Conservation (phyloP, 2,888 invertebrate species). For the Acanthosepion lycidas region DNA sequence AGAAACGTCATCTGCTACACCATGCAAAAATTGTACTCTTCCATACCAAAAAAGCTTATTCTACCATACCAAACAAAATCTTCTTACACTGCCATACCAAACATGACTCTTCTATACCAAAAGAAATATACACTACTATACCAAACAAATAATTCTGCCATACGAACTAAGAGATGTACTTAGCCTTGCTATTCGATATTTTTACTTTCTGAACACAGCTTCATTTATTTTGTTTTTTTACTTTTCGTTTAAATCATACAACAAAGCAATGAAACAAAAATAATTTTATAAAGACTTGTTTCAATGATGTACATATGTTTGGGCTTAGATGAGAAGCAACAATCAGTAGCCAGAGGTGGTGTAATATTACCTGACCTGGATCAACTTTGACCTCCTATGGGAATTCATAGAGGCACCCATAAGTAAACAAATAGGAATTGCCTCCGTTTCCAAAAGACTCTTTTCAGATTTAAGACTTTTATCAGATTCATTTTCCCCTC, state of each 20-base stretch:
- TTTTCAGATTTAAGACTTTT: constrained; percentile 15
- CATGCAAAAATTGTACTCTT: no score
- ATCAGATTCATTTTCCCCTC: constrained; percentile 16
- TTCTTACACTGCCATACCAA: no score
- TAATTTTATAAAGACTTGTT: background rate
- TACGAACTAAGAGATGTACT: no score
- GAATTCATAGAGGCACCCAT: background rate
- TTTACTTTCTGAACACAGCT: background rate
- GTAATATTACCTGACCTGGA: background rate
- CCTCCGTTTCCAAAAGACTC: background rate
- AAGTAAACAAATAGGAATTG: constrained; percentile 7
- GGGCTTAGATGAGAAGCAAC: background rate
- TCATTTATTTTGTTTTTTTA: background rate
- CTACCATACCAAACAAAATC: no score
- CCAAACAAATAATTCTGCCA: no score
- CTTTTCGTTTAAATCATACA: background rate
- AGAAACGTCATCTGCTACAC: no score
- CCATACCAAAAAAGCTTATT: no score
- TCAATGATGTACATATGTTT: background rate
- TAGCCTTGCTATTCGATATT: background rate
- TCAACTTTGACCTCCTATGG: background rate
- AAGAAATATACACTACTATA: no score
- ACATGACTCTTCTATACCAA: no score
- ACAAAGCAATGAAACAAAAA: background rate
- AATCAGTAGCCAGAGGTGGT: background rate